Evolutionary conservation across 2,888 invertebrate genomes (phyloP), one percentile per base, ranked within the genome.

Genomic region (Minunthozetes semirufus): DNA sequence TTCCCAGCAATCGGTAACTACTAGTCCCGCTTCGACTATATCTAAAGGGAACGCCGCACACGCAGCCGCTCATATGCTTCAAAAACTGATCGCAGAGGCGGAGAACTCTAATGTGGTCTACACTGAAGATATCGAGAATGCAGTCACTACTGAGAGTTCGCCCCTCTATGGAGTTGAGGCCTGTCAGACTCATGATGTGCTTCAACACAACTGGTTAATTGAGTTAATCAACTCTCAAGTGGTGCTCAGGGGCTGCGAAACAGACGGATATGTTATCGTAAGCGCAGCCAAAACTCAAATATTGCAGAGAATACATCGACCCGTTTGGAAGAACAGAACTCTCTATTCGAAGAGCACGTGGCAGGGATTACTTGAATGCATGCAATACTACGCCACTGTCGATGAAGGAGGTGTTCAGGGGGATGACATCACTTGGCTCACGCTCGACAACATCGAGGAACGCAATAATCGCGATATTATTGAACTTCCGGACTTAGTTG

Each of bases 321-420:
- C 97, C 0, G 90, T 92, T 0, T 94, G 94, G 94, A 88, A 89
- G 75, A 90, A 92, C 80, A 86, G 91, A 72, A 91, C 92, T 13
- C 85, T 94, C 2, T 90, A 94, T n/a, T 89, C 92, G 42, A 98
- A 98, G 84, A 91, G 92, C 0, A 94, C 97, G 0, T 98, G 98
- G 96, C 89, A 92, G 78, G 97, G 97, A 25, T 89, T 92, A 73
- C 86, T 99, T 15, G 92, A 93, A 81, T 95, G 97, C 84, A 95
- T 99, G 94, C 98, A 98, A 85, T 99, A 99, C 85, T 99, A 98
- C 85, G 98, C 98, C 15, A 99, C 99, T 11, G 95, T 98, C 70
- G 91, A 91, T 82, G 92, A 92, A 27, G 80, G 80, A 22, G 77
- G 76, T 19, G 80, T 84, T 75, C 80, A 73, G 22, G 72, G 73